Conservation (phyloP, 2,113 vertebrate genomes). For the Ranitomeya imitator region DNA sequence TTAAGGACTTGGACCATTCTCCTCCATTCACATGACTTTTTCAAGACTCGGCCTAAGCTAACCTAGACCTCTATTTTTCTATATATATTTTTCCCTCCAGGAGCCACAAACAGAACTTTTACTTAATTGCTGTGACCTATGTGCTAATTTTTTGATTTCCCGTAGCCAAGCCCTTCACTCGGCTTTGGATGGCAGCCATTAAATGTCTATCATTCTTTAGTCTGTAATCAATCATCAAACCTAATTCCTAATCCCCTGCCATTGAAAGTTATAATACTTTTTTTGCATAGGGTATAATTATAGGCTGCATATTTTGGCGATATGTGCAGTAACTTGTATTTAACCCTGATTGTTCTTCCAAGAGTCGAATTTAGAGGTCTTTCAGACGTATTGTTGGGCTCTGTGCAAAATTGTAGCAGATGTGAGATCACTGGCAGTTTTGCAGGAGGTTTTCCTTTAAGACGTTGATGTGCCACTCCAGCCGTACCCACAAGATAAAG, state of each 20-base stretch:
- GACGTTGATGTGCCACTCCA: not conserved
- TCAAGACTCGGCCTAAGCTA: conserved; percentile 22
- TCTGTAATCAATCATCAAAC: conserved; percentile 47
- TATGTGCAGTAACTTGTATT: conserved; percentile 47
- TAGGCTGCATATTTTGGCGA: conserved; percentile 32
- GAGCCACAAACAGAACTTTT: not conserved
- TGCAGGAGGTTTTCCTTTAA: conserved; percentile 2
- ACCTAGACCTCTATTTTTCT: not conserved
- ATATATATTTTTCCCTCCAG: not conserved
- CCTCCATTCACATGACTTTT: not conserved
- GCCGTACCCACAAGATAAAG: not conserved
- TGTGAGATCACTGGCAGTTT: conserved; percentile 1
- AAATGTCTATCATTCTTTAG: conserved; percentile 49
- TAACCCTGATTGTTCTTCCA: conserved; percentile 1
- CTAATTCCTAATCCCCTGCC: conserved; percentile 52
- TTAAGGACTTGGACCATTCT: not conserved
- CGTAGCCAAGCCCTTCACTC: conserved; percentile 12
- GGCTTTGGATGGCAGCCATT: conserved; percentile 43
- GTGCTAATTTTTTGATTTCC: conserved; percentile 38
- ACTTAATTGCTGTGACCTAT: conserved; percentile 51
- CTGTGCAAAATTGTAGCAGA: conserved; percentile 31
- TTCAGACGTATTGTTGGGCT: not conserved
- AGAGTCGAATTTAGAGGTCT: not conserved
- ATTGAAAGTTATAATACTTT: conserved; percentile 39
- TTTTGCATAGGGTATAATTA: conserved; percentile 49